Evolutionary conservation across 2,113 vertebrate genomes (phyloP).

Genomic region (Pelodiscus sinensis): DNA sequence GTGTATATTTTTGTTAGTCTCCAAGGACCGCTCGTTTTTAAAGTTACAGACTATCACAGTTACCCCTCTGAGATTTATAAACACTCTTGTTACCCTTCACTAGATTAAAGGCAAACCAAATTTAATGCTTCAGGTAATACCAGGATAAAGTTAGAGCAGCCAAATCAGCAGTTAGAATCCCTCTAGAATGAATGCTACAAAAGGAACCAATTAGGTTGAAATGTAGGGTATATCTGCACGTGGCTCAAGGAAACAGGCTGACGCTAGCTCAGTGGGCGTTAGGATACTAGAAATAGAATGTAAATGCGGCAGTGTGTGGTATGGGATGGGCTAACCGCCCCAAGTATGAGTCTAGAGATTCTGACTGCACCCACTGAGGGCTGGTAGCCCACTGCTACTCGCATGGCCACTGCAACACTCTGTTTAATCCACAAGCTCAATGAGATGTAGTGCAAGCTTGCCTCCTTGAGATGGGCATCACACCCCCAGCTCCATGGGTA

Average conservation of each 20-base stretch:
- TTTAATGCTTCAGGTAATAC: neutral
- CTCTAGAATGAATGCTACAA: neutral
- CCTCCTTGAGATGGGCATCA: neutral
- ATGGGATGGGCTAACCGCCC: neutral
- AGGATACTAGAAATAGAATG: neutral
- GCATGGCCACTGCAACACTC: neutral
- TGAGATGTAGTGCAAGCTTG: neutral
- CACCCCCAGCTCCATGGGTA: neutral
- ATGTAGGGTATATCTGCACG: neutral
- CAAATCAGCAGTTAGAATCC: neutral
- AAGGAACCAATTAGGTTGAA: neutral
- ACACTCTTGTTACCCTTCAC: neutral
- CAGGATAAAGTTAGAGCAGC: neutral
- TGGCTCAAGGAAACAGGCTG: neutral
- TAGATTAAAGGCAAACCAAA: neutral
- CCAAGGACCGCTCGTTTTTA: no score
- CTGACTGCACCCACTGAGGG: neutral
- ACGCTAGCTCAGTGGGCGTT: neutral
- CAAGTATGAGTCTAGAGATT: neutral
- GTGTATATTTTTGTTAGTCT: no score
- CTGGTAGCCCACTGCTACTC: neutral
- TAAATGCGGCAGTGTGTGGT: neutral
- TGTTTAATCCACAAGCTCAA: neutral
- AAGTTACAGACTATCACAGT: no score
- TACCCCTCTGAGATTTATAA: neutral